Percentiles rank a stretch among this genome's conserved stretches.
phyloP scores from a whole-genome alignment of 2,888 invertebrate species.

The Ochropleura plecta region DNA sequence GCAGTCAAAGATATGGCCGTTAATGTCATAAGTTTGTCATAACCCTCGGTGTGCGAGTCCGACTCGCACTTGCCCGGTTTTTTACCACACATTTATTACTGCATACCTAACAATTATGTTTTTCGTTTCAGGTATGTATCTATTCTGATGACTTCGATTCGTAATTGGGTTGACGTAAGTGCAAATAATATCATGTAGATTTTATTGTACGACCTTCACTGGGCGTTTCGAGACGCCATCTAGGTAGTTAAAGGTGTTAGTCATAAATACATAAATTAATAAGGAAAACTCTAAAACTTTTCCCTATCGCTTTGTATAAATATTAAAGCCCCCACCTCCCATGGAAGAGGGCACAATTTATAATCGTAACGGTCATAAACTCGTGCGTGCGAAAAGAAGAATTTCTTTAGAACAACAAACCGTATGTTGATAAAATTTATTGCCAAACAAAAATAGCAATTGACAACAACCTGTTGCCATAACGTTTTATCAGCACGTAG shows the following conservation, averaged over 20 bases:
- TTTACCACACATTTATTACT: slow-evolving; percentile 1
- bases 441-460: slow-evolving; percentile 68
- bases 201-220: slow-evolving; percentile 38
- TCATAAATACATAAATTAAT: slow-evolving; percentile 44
- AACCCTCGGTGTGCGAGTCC: no score
- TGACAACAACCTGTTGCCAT: slow-evolving; percentile 74
- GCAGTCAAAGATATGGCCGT: no score
- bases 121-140: slow-evolving; percentile 67
- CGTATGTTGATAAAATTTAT: slow-evolving; percentile 67
- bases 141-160: slow-evolving; percentile 39
- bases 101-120: slow-evolving; percentile 30
- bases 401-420: slow-evolving; percentile 31
- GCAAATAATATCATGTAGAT: slow-evolving; percentile 43
- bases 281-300: slow-evolving; percentile 44
- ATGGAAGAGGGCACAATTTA: neutral
- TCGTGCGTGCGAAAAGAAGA: slow-evolving; percentile 17
- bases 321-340: slow-evolving; percentile 17
- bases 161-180: slow-evolving; percentile 60
- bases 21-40: no score
- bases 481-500: slow-evolving; percentile 68
- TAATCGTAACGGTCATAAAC: slow-evolving; percentile 16
- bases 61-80: neutral
- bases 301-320: slow-evolving; percentile 23
- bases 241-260: slow-evolving; percentile 38
- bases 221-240: slow-evolving; percentile 32